A percentile compares a stretch with the other conserved stretches of the same genome.
These are phyloP conservation scores for Platycheirus rosarum DNA, from an alignment of 2,888 invertebrate genomes.

Conservation along the genomic window DNA sequence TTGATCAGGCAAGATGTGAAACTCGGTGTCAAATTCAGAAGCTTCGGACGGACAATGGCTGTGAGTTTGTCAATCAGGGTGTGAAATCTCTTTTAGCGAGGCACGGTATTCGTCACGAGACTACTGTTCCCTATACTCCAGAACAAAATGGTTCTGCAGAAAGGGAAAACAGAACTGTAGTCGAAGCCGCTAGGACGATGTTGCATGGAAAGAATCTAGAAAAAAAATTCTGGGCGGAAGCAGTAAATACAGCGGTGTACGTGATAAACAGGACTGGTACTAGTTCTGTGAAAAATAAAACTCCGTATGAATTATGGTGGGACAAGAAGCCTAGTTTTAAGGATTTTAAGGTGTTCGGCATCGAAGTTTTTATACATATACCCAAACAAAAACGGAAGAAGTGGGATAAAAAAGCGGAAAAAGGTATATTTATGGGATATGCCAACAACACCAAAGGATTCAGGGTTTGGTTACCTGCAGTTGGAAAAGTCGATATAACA, in stretches of 20 bases:
- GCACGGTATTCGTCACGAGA: constrained; percentile 75
- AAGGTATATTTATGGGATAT: constrained; percentile 56
- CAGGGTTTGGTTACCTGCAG: constrained; percentile 41
- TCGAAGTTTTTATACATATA: constrained; percentile 40
- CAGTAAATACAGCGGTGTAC: constrained; percentile 78
- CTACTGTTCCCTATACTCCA: no score
- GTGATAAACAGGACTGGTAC: constrained; percentile 77
- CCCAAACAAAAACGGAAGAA: no score
- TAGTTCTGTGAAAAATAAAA: constrained; percentile 69
- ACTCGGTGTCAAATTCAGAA: not conserved
- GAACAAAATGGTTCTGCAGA: no score
- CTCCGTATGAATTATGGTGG: constrained; percentile 75
- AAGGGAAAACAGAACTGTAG: no score
- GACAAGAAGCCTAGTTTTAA: constrained; percentile 27
- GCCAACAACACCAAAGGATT: constrained; percentile 48
- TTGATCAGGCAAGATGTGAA: no score
- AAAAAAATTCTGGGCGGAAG: constrained; percentile 81
- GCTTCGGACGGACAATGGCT: no score
- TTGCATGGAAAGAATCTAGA: no score
- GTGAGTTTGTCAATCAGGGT: no score
- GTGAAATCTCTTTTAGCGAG: no score
- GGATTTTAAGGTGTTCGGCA: constrained; percentile 43
- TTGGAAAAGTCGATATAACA: constrained; percentile 44
- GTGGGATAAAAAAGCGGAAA: constrained; percentile 40
- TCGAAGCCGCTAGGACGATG: no score